phyloP scores from a whole-genome alignment of 1,140 invertebrate species.

The Hypsibius dujardini region DNA sequence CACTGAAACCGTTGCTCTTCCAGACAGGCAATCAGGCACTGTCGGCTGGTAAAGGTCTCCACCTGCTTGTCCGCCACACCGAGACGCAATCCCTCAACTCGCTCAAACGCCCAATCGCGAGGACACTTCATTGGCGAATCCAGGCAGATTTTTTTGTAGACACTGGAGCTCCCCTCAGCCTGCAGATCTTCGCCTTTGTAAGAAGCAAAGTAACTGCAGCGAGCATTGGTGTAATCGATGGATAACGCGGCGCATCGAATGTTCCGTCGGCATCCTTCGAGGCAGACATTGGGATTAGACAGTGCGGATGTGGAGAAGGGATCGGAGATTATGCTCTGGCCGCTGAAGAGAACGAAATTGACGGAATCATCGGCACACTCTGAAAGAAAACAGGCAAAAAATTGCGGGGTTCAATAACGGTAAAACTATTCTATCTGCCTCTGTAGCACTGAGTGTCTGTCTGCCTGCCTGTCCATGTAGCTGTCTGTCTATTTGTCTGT shows the following conservation, averaged over 20 bases:
- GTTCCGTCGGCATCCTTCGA: not conserved
- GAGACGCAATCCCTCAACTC: not conserved
- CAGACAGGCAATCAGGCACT: conserved; percentile 13
- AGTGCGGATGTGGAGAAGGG: not conserved
- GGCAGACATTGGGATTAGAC: not conserved
- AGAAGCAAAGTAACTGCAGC: not conserved
- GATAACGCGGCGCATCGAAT: not conserved
- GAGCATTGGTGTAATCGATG: conserved; percentile 8
- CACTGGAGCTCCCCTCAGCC: not conserved
- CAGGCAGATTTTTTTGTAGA: not conserved
- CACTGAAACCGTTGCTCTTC: conserved; percentile 10
- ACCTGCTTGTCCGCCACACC: not conserved
- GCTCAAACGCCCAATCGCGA: conserved; percentile 10
- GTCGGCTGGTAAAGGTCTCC: not conserved
- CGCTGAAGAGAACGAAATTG: not conserved
- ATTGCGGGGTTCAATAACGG: too few relatives aligned
- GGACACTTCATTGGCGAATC: not conserved
- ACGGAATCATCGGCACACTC: not conserved
- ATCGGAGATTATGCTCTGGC: not conserved
- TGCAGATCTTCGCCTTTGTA: not conserved
- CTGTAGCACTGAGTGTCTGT: too few relatives aligned
- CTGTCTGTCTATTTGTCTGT: too few relatives aligned
- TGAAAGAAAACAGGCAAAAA: not conserved
- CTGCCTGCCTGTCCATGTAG: too few relatives aligned
- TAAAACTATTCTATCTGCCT: too few relatives aligned